phyloP scores from a whole-genome alignment of 2,797 vertebrate genomes.

The Graptemys geographica region DNA sequence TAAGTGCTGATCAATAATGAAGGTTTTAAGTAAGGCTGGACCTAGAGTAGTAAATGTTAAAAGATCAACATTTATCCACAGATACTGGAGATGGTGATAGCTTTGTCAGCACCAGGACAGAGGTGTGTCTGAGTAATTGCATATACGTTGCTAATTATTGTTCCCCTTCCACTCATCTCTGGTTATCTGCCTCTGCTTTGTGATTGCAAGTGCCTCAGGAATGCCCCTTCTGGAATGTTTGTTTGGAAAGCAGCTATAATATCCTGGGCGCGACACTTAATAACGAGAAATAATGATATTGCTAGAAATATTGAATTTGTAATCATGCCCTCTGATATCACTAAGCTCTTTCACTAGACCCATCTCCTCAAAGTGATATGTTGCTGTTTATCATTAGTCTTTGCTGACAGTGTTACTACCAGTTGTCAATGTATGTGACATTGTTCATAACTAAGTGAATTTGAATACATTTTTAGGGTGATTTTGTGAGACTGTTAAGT shows the following conservation, averaged over 20 bases:
- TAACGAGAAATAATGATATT: neutral
- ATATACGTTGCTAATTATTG: accelerated
- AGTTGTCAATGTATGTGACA: neutral
- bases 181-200: neutral
- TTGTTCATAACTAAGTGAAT: neutral
- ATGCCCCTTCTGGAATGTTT: neutral
- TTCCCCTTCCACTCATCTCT: neutral
- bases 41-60: neutral
- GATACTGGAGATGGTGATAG: neutral
- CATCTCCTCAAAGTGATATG: neutral
- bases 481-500: neutral
- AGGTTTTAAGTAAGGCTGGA: neutral
- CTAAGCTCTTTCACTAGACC: neutral
- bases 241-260: neutral
- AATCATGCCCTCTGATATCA: neutral
- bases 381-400: neutral
- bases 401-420: neutral
- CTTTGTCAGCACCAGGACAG: too few species aligned
- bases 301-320: neutral
- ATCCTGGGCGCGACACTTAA: neutral
- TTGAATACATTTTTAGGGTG: neutral
- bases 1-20: neutral
- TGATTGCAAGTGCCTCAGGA: neutral
- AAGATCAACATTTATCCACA: neutral
- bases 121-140: neutral